Evolutionary conservation across 2,888 invertebrate genomes (phyloP).

Genomic region (Ischnus inquisitorius): DNA sequence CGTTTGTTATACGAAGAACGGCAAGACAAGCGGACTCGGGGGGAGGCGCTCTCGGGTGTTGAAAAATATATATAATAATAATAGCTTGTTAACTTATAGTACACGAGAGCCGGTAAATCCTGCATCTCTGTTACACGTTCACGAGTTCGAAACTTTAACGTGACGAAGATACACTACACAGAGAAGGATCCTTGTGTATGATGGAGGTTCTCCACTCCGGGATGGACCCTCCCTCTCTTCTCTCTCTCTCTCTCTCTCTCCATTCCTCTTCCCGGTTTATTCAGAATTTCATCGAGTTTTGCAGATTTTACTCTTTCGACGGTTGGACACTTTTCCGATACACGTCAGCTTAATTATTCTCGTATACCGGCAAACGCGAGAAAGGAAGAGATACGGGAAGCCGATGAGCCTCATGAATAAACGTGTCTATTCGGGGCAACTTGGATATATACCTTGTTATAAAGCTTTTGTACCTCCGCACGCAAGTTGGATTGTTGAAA

Average conservation of each 20-base stretch:
- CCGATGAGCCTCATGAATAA: slow-evolving; percentile 42
- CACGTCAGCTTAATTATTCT: slow-evolving; percentile 64
- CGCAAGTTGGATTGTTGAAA: slow-evolving; percentile 29
- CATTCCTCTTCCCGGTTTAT: slow-evolving; percentile 52
- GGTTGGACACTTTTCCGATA: slow-evolving; percentile 64
- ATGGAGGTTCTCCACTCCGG: background rate
- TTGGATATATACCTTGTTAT: slow-evolving; percentile 4
- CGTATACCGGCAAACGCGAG: slow-evolving; percentile 9
- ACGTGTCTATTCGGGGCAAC: slow-evolving; percentile 23
- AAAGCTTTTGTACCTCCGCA: slow-evolving; percentile 20
- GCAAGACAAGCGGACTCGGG: background rate
- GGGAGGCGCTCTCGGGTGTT: background rate
- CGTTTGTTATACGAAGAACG: slow-evolving; percentile 7
- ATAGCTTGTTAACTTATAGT: slow-evolving; percentile 24
- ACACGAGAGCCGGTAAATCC: background rate
- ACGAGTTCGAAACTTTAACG: slow-evolving; percentile 21
- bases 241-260: slow-evolving; percentile 33
- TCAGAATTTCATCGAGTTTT: slow-evolving; percentile 56
- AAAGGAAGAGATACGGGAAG: slow-evolving; percentile 9
- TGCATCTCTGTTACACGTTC: background rate
- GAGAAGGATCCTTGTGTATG: background rate
- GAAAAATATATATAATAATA: background rate
- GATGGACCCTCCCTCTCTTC: slow-evolving; percentile 1
- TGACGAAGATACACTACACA: background rate
- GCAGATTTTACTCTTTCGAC: slow-evolving; percentile 56